phyloP scores from a whole-genome alignment of 2,888 invertebrate species.

The Oxycera nigricornis region DNA sequence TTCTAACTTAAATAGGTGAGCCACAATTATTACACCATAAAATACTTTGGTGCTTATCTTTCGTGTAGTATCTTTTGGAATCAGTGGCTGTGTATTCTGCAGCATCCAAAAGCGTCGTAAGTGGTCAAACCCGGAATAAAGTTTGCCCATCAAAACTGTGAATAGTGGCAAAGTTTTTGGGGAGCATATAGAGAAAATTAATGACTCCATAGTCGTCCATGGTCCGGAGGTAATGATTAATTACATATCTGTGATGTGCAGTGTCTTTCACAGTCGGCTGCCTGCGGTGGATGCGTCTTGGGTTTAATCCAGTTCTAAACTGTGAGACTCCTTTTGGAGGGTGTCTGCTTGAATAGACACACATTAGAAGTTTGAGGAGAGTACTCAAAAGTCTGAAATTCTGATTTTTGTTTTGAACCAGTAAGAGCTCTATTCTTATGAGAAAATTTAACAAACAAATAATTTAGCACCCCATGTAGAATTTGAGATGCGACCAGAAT shows the following conservation, averaged over 20 bases:
- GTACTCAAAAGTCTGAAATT: too few relatives aligned
- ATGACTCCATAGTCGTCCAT: slow-evolving; percentile 24
- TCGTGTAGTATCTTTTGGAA: not conserved
- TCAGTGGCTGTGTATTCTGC: too few relatives aligned
- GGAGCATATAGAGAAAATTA: slow-evolving; percentile 20
- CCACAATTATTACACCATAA: slow-evolving; percentile 34
- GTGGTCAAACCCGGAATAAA: slow-evolving; percentile 19
- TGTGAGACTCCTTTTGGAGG: too few relatives aligned
- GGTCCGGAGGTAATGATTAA: slow-evolving; percentile 32
- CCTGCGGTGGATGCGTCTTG: slow-evolving; percentile 15
- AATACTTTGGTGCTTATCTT: slow-evolving; percentile 20
- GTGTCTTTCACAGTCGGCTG: slow-evolving; percentile 33
- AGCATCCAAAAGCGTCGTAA: not conserved
- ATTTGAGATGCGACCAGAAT: too few relatives aligned
- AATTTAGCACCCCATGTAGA: too few relatives aligned
- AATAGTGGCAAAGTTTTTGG: slow-evolving; percentile 31
- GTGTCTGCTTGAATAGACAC: too few relatives aligned
- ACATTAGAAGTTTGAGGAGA: too few relatives aligned
- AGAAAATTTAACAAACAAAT: too few relatives aligned
- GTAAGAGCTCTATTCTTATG: too few relatives aligned
- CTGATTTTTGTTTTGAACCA: too few relatives aligned
- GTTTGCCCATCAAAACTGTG: slow-evolving; percentile 34
- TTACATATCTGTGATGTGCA: slow-evolving; percentile 39
- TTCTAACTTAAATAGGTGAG: slow-evolving; percentile 22
- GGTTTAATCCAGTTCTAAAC: too few relatives aligned